Evolutionary conservation across 2,797 vertebrate species (phyloP).

Genomic region (Siniperca obscura): DNA sequence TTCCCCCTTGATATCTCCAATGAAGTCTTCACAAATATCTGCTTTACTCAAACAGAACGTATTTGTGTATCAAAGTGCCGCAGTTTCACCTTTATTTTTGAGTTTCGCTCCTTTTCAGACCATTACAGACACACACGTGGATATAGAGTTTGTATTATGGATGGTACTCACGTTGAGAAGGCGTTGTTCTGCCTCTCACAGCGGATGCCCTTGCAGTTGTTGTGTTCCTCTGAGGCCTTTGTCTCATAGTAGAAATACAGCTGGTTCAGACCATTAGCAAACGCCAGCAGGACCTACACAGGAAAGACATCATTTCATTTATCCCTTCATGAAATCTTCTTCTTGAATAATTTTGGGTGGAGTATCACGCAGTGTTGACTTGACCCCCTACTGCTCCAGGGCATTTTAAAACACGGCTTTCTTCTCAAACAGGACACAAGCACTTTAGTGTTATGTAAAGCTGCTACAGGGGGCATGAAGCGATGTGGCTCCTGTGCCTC

Average conservation of each 20-base stretch:
- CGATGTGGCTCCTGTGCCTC: neutral
- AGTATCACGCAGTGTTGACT: neutral
- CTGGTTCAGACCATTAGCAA: constrained; percentile 98
- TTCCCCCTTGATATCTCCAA: neutral
- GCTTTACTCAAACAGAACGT: neutral
- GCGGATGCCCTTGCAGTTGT: constrained; percentile 97
- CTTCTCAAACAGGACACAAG: constrained; percentile 23
- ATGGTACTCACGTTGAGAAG: constrained; percentile 94
- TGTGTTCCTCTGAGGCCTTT: constrained; percentile 94
- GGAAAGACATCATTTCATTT: neutral
- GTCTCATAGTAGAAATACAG: constrained; percentile 99
- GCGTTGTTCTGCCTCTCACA: constrained; percentile 99
- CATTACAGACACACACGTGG: neutral
- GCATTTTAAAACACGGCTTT: constrained; percentile 15
- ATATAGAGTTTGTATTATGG: fast-evolving
- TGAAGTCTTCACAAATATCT: neutral
- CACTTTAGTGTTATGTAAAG: constrained; percentile 23
- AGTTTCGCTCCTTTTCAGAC: no score
- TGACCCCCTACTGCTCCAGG: neutral
- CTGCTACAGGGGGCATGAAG: constrained; percentile 13
- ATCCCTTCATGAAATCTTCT: neutral
- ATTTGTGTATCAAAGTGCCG: no score
- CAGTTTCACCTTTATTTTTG: neutral
- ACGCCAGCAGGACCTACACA: constrained; percentile 90
- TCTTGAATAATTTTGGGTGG: neutral